phyloP scores from a whole-genome alignment of 1,140 invertebrate genomes.

The Cherax quadricarinatus region DNA sequence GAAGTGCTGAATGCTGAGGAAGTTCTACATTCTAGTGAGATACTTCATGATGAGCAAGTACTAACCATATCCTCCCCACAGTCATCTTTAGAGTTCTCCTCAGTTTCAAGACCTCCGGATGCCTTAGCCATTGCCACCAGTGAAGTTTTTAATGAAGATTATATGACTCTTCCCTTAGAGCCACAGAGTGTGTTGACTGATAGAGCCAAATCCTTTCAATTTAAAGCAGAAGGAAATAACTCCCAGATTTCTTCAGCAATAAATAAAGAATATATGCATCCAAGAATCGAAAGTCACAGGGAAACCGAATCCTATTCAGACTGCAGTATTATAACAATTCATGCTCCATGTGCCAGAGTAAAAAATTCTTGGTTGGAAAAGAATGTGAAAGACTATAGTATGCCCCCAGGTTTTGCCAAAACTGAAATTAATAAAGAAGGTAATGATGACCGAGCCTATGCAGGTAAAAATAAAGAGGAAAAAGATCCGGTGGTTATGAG shows the following conservation, averaged over 20 bases:
- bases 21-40: conserved; percentile 16
- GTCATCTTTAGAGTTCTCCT: conserved; percentile 26
- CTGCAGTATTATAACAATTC: conserved; percentile 14
- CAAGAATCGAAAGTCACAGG: neutral
- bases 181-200: neutral
- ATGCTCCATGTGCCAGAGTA: neutral
- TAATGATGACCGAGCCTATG: neutral
- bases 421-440: too few species aligned
- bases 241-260: neutral
- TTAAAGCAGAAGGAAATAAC: conserved; percentile 1
- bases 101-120: conserved; percentile 28
- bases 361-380: conserved; percentile 9
- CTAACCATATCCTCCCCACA: conserved; percentile 37
- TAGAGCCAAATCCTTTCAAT: neutral
- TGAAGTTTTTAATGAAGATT: conserved; percentile 51
- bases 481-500: neutral
- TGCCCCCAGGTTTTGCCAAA: neutral
- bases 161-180: conserved; percentile 24
- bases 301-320: conserved; percentile 13
- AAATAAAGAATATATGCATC: conserved; percentile 15
- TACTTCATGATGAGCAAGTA: conserved; percentile 41
- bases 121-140: conserved; percentile 50
- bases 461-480: neutral
- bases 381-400: neutral
- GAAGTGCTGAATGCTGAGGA: conserved; percentile 26